phyloP scores from a whole-genome alignment of 2,888 invertebrate species.

The Tiphia femorata region DNA sequence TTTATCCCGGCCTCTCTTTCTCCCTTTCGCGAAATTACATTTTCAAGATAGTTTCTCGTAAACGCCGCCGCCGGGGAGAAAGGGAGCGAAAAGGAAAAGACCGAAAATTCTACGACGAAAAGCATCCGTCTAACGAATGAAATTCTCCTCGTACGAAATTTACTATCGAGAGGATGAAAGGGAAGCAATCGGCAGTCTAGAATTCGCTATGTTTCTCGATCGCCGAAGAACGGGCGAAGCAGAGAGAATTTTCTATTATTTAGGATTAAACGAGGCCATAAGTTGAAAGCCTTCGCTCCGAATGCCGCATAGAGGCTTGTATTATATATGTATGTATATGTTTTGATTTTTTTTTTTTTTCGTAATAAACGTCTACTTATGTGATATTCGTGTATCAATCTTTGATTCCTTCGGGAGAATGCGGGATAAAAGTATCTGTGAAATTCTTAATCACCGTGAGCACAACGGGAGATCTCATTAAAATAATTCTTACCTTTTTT shows the following conservation, averaged over 20 bases:
- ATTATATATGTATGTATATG: conserved; percentile 32
- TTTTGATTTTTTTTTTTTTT: conserved; percentile 29
- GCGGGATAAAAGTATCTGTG: too few species aligned
- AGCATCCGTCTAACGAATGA: too few species aligned
- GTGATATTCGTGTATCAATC: background rate
- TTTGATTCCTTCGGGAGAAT: too few species aligned
- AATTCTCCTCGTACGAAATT: too few species aligned
- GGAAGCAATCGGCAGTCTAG: too few species aligned
- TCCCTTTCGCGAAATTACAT: background rate
- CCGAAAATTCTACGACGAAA: too few species aligned
- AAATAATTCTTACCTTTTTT: too few species aligned
- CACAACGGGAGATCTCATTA: too few species aligned
- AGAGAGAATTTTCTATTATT: conserved; percentile 18
- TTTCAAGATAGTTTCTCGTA: background rate
- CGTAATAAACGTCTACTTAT: conserved; percentile 44
- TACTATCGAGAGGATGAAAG: too few species aligned
- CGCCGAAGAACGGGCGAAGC: background rate
- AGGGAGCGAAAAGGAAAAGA: too few species aligned
- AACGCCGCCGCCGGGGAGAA: background rate
- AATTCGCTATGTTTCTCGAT: background rate
- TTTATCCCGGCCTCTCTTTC: too few species aligned
- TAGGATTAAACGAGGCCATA: conserved; percentile 25
- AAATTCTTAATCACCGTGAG: too few species aligned
- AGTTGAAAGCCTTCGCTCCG: conserved; percentile 30
- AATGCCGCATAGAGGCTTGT: conserved; percentile 50